phyloP scores from a whole-genome alignment of 2,888 invertebrate genomes.

The Eudemis profundana region DNA sequence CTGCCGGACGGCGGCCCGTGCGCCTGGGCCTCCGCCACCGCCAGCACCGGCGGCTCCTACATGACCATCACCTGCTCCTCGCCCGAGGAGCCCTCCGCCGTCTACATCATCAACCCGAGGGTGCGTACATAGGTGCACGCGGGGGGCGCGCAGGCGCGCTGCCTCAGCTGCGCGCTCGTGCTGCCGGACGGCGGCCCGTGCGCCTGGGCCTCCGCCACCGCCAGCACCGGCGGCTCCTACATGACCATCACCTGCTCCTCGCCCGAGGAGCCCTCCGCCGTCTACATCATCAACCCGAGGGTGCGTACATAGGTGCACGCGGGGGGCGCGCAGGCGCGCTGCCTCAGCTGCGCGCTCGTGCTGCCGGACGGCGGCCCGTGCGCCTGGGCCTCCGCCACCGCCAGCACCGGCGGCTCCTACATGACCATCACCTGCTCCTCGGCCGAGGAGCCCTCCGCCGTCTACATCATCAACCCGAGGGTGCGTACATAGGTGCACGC shows the following conservation, averaged over 20 bases:
- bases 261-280: constrained; percentile 87
- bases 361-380: constrained; percentile 86
- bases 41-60: constrained; percentile 87
- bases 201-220: constrained; percentile 85
- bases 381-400: constrained; percentile 85
- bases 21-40: constrained; percentile 85
- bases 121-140: constrained; percentile 90
- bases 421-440: constrained; percentile 90
- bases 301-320: constrained; percentile 90
- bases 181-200: constrained; percentile 86
- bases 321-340: constrained; percentile 79
- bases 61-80: constrained; percentile 90
- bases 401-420: constrained; percentile 87
- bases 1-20: constrained; percentile 86
- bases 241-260: constrained; percentile 90
- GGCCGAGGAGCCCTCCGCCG: constrained; percentile 87
- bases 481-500: constrained; percentile 90
- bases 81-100: constrained; percentile 87
- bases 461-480: constrained; percentile 82
- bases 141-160: constrained; percentile 79
- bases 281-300: constrained; percentile 82
- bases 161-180: constrained; percentile 88
- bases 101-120: constrained; percentile 82
- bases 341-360: constrained; percentile 88
- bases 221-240: constrained; percentile 87